These are phyloP conservation scores for Eumeta japonica DNA, from an alignment of 1,140 invertebrate genomes.

Conservation along the genomic window DNA sequence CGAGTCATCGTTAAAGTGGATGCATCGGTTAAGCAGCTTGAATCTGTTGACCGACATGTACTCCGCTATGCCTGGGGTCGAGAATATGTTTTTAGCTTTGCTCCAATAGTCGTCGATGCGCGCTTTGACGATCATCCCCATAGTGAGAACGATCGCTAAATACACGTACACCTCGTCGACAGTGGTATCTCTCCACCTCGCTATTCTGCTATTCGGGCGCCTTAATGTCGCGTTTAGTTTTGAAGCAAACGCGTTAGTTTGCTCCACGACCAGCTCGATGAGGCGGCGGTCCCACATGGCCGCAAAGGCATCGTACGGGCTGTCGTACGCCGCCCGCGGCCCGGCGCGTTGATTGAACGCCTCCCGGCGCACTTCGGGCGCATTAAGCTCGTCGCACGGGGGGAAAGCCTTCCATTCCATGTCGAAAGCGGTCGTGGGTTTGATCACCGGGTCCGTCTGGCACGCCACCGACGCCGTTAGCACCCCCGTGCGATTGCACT, in stretches of 20 bases:
- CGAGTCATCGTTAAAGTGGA: slow-evolving; percentile 14
- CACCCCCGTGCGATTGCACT: too few species aligned
- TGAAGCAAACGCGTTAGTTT: slow-evolving; percentile 16
- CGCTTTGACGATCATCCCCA: too few species aligned
- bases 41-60: slow-evolving; percentile 11
- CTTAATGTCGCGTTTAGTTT: slow-evolving; percentile 5
- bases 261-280: slow-evolving; percentile 8
- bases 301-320: slow-evolving; percentile 8
- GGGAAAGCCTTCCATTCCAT: too few species aligned
- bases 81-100: slow-evolving; percentile 8
- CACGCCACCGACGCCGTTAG: too few species aligned
- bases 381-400: too few species aligned
- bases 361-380: too few species aligned
- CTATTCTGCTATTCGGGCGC: slow-evolving; percentile 7
- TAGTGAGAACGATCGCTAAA: slow-evolving; percentile 13
- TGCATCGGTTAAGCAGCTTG: too few species aligned
- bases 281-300: slow-evolving; percentile 12
- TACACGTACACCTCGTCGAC: slow-evolving; percentile 12
- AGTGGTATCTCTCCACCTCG: slow-evolving; percentile 11
- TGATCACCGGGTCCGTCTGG: too few species aligned
- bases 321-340: too few species aligned
- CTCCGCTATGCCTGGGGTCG: slow-evolving; percentile 9
- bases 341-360: too few species aligned
- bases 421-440: too few species aligned
- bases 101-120: slow-evolving; percentile 15